A percentile compares a stretch with the other conserved stretches of the same genome.
These are phyloP conservation scores for Smithornis capensis DNA, from an alignment of 2,113 vertebrate species.

Conservation along the genomic window DNA sequence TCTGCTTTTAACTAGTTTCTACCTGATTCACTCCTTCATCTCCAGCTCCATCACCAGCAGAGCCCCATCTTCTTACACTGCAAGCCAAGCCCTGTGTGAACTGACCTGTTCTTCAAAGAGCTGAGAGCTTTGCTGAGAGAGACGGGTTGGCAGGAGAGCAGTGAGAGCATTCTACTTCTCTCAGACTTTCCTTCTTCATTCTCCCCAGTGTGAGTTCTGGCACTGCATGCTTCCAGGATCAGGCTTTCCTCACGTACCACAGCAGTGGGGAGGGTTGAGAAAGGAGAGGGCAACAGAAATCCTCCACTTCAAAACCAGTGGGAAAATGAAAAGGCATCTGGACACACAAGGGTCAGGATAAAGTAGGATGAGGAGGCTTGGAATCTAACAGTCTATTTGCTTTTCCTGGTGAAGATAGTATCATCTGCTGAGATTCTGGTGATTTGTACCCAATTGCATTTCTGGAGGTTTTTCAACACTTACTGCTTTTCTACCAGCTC, in stretches of 20 bases:
- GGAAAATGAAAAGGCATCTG: background rate
- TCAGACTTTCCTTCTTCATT: background rate
- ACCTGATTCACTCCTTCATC: background rate
- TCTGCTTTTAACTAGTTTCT: background rate
- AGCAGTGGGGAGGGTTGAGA: accelerated
- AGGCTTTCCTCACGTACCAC: background rate
- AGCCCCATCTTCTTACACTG: background rate
- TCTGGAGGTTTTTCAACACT: background rate
- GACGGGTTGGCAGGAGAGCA: background rate
- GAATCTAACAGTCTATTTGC: background rate
- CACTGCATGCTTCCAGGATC: background rate
- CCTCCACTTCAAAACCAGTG: background rate
- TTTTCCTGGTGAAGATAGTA: background rate
- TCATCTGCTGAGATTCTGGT: background rate
- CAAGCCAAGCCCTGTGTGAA: background rate
- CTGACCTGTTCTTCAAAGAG: accelerated
- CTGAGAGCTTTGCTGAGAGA: background rate
- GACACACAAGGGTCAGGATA: background rate
- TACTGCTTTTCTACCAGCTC: background rate
- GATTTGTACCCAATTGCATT: accelerated
- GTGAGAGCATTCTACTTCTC: background rate
- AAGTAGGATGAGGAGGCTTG: background rate
- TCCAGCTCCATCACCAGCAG: background rate
- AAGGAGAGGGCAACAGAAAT: background rate
- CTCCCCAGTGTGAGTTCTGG: background rate